Base-by-base conservation (phyloP, 2,888 invertebrate species). In the Neoscelio sp. region DNA sequence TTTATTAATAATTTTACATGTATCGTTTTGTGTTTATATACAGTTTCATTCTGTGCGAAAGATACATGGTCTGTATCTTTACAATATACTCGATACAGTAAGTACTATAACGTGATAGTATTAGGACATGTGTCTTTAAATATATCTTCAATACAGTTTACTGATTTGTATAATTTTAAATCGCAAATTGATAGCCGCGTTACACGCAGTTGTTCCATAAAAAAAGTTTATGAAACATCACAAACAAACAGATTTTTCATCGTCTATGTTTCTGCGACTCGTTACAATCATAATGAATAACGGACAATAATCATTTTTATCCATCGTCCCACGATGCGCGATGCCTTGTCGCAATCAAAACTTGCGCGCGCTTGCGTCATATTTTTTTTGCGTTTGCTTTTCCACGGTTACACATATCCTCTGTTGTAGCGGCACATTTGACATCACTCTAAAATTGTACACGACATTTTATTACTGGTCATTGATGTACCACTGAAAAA, bases 1-100 rank as follows among this genome's bases (percentile, higher is more conserved):
- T 75, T 76, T 76, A 76, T 76, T 70, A 68, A 30, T 68, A 64
- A 70, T 70, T 70, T 18, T 68, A 76, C 76, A 76, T 70, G 76
- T 76, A 76, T 70, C 68, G 18, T 44, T 15, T 52, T 56, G 35
- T 70, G 5, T 58, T 70, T 77, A 77, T 77, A 70, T 77, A 77
- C 77, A 77, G 42, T 38, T 44, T 65, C 15, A 64, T 64, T 23
- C 64, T 77, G 77, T 58, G 77, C 52, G 60, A 78, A 71, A 78
- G 71, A 78, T 67, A 71, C 71, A 71, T 67, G 52, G 2, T 5
- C 44, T 65, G 71, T 12, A 78, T 67, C 71, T 71, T 48, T 65
- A 54, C 58, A 67, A 58, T 78, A 54, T 46, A 54, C 5, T 78
- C 28, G 46, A 78, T 78, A 71, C 67, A 78, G 50, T 78, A 78